Evolutionary conservation across 30 jellyfish, hydroid and myxozoan species (phyloP), one percentile per base, ranked within the genome.

Genomic region (Aurelia aurita): DNA sequence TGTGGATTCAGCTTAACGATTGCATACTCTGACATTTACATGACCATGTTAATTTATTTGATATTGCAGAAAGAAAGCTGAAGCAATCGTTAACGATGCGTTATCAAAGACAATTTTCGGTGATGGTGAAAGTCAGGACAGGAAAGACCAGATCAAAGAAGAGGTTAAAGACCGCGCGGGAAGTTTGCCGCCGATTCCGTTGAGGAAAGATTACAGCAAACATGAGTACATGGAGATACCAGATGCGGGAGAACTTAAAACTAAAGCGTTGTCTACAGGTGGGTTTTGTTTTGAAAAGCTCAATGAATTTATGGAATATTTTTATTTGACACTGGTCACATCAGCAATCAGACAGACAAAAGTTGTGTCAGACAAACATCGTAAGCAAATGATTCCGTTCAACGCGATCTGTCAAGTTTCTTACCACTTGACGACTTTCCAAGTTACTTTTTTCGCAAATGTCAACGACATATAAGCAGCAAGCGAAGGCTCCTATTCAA

Each of bases 71-170:
- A 55, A n/a, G 67, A 55, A 87, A 43, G 96, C 97, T 21, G 96
- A 91, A 34, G 84, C 86, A 15, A 44, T 86, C 19, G 85, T 86
- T 43, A 70, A 72, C 27, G 97, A 86, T 32, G 68, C 79, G 10
- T 61, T 86, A 22, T 66, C 95, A 27, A 91, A 80, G 12, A 91
- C 97, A 23, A 86, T 79, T 0, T 91, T 91, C 71, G 34, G 54
- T 31, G 98, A 93, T 11, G 83, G 62, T 25, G 82, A 35, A 62
- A 19, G 28, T 29, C 32, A 54, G 21, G 58, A 70, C 0, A 11
- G 82, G 14, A 34, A 47, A 12, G 89, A 49, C 1, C 88, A 72
- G 26, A 53, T 19, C 22, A 23, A 14, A 3, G 90, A 79, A 5
- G 72, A 63, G 31, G 39, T 55, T 22, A 83, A 77, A 35, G 80